A percentile compares a stretch with the other conserved stretches of the same genome.
Evolutionary conservation across 2,888 invertebrate genomes (phyloP).

Genomic region (Hanleya hanleyi): DNA sequence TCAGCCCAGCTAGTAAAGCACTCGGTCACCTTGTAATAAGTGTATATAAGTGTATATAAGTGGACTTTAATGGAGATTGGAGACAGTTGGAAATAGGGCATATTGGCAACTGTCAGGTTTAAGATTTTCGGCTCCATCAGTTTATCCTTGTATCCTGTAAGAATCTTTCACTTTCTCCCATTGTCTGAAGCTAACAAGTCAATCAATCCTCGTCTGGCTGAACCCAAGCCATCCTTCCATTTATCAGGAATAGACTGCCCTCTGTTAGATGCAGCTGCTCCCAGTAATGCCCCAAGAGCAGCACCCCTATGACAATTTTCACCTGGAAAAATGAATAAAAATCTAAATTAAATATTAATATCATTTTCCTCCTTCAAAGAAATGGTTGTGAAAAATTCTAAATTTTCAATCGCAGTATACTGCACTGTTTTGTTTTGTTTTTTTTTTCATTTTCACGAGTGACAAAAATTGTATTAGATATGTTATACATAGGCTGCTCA

Average conservation of each 20-base stretch:
- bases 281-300: slow-evolving; percentile 62
- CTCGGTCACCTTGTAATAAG: no score
- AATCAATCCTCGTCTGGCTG: slow-evolving; percentile 30
- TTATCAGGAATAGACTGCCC: slow-evolving; percentile 43
- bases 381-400: background rate
- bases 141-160: no score
- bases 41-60: no score
- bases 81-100: no score
- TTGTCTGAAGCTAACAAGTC: no score
- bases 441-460: background rate
- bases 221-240: slow-evolving; percentile 51
- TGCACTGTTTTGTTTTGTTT: no score
- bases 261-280: slow-evolving; percentile 47
- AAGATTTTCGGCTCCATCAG: no score
- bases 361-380: background rate
- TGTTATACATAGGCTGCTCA: background rate
- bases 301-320: slow-evolving; percentile 68
- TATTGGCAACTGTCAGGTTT: no score
- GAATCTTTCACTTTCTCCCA: no score
- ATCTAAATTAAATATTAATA: background rate
- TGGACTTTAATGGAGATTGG: no score
- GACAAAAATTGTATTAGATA: background rate
- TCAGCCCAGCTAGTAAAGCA: no score
- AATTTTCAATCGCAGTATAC: no score
- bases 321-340: slow-evolving; percentile 44